Percentiles rank a stretch among this genome's conserved stretches.
phyloP scores from a whole-genome alignment of 1,140 invertebrate genomes.

The Centruroides sculpturatus region DNA sequence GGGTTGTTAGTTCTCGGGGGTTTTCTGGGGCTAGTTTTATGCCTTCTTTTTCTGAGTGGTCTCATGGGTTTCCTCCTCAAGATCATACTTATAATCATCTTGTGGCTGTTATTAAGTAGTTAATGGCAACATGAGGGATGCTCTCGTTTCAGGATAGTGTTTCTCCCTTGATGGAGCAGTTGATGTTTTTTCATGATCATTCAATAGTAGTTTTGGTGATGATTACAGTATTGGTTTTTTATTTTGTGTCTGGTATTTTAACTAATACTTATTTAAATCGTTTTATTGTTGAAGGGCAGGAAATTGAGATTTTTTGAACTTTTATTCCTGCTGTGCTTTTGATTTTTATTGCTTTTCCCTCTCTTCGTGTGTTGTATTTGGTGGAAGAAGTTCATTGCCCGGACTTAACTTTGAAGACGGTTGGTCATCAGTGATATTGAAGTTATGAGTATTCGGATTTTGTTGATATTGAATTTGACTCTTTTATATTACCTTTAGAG shows the following conservation, averaged over 20 bases:
- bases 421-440: constrained; percentile 57
- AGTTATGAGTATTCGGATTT: constrained; percentile 49
- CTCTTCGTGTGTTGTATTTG: too few relatives aligned
- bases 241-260: constrained; percentile 30
- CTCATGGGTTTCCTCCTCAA: constrained; percentile 35
- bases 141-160: constrained; percentile 38
- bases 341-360: too few relatives aligned
- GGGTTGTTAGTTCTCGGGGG: too few relatives aligned
- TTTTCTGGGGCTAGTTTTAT: too few relatives aligned
- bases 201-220: constrained; percentile 36
- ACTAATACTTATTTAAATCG: constrained; percentile 30
- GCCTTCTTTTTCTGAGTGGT: constrained; percentile 44
- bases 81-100: constrained; percentile 41
- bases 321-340: too few relatives aligned
- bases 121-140: constrained; percentile 35
- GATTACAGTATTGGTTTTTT: constrained; percentile 26
- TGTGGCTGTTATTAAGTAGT: constrained; percentile 35
- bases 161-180: constrained; percentile 42
- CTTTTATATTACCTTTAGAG: constrained; percentile 38
- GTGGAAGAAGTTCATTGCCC: too few relatives aligned
- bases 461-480: constrained; percentile 43
- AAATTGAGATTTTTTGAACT: too few relatives aligned
- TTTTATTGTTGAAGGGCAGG: constrained; percentile 33
- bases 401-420: too few relatives aligned
- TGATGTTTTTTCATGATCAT: constrained; percentile 43